These are phyloP conservation scores for Lichenostomus cassidix DNA, from an alignment of 2,113 vertebrate species.

Conservation along the genomic window DNA sequence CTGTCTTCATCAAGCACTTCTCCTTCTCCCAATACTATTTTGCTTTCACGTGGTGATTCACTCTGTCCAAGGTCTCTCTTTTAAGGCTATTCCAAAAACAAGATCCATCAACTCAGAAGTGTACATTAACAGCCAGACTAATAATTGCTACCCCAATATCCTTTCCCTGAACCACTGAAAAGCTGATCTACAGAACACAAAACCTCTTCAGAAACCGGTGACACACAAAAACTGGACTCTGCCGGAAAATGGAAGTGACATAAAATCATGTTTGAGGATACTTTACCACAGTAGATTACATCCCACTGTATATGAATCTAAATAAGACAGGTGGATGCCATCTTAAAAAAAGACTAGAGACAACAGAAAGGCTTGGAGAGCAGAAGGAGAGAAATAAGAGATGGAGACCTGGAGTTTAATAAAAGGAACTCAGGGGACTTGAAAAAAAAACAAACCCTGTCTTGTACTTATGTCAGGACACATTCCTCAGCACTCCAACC, in stretches of 20 bases:
- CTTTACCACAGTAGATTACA: background rate
- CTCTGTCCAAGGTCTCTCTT: background rate
- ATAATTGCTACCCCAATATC: background rate
- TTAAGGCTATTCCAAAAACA: background rate
- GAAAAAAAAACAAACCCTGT: fast-evolving
- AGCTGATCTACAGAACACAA: background rate
- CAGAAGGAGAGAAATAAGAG: background rate
- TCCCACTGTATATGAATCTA: background rate
- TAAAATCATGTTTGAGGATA: background rate
- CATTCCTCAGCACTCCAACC: background rate
- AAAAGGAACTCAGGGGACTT: background rate
- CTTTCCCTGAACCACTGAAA: background rate
- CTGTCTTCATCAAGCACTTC: background rate
- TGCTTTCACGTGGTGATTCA: background rate
- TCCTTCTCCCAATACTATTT: background rate
- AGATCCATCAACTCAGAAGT: background rate
- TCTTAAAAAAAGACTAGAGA: background rate
- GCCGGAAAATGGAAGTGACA: background rate
- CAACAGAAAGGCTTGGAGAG: background rate
- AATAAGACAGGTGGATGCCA: background rate
- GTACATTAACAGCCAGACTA: background rate
- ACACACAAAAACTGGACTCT: background rate
- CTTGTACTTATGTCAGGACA: background rate
- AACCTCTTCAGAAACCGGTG: background rate
- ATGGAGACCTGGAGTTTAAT: background rate